phyloP scores from a whole-genome alignment of 2,797 vertebrate species.

The Sorex maritimensis region DNA sequence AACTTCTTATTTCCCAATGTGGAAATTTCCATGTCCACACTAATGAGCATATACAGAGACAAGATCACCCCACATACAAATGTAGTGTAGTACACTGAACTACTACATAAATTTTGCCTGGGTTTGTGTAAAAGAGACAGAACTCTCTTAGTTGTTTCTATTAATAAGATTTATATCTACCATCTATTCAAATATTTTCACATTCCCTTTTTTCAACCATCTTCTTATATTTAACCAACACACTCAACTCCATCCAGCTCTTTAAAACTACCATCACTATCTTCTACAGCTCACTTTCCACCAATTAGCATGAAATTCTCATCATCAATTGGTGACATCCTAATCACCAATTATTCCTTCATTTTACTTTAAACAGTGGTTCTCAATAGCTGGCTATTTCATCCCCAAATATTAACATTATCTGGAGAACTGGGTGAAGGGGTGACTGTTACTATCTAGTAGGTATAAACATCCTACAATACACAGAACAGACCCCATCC shows the following conservation, averaged over 20 bases:
- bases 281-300: slow-evolving; percentile 11
- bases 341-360: slow-evolving; percentile 39
- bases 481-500: neutral
- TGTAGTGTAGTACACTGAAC: slow-evolving; percentile 13
- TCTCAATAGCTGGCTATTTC: slow-evolving; percentile 12
- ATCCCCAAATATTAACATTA: neutral
- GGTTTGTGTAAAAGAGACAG: neutral
- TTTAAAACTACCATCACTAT: slow-evolving; percentile 31
- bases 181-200: slow-evolving; percentile 57
- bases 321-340: slow-evolving; percentile 7
- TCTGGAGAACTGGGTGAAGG: neutral
- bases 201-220: slow-evolving; percentile 34
- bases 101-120: slow-evolving; percentile 18
- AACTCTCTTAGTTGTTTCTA: slow-evolving; percentile 56
- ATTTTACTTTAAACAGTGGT: slow-evolving; percentile 27
- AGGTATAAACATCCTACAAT: neutral
- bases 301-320: slow-evolving; percentile 33
- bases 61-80: neutral
- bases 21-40: slow-evolving; percentile 12
- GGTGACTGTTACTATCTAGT: neutral
- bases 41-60: neutral
- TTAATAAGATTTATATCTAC: slow-evolving; percentile 55
- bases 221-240: slow-evolving; percentile 33
- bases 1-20: neutral
- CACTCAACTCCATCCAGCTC: slow-evolving; percentile 14